These are phyloP conservation scores for Rhinogobius similis DNA, from an alignment of 2,113 vertebrate species.

Conservation along the genomic window DNA sequence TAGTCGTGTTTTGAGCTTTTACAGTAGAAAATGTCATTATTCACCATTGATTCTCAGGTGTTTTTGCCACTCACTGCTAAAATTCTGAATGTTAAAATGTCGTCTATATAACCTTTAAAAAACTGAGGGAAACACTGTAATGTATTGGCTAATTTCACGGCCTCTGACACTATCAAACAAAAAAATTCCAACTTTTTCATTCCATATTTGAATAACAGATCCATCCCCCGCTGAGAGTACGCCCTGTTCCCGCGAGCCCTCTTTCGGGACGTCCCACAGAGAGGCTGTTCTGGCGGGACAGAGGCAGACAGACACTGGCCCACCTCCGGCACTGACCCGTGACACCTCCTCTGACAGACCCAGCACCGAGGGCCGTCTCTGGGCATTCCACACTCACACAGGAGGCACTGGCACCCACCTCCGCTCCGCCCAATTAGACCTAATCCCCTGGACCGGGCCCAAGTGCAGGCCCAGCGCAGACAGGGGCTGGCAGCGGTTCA, in stretches of 20 bases:
- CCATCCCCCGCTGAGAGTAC: background rate
- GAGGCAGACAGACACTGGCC: conserved; percentile 62
- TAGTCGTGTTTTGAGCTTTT: too few relatives aligned
- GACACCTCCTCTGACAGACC: conserved; percentile 81
- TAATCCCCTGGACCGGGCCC: conserved; percentile 66
- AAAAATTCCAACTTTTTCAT: too few relatives aligned
- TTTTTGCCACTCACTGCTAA: too few relatives aligned
- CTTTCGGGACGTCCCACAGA: conserved; percentile 55
- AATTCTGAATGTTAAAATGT: too few relatives aligned
- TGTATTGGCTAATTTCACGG: too few relatives aligned
- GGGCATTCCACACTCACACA: conserved; percentile 78
- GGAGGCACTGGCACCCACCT: conserved; percentile 76
- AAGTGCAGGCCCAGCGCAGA: conserved; percentile 38
- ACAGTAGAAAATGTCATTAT: too few relatives aligned
- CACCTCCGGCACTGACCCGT: conserved; percentile 76
- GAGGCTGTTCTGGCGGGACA: conserved; percentile 66
- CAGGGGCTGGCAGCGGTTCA: conserved; percentile 5
- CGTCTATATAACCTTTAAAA: too few relatives aligned
- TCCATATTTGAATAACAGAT: conserved; percentile 12
- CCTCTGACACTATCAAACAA: too few relatives aligned
- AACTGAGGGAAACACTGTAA: too few relatives aligned
- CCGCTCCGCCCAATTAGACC: conserved; percentile 77
- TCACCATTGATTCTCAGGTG: too few relatives aligned
- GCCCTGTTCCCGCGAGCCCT: conserved; percentile 47
- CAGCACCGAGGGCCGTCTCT: conserved; percentile 63